Evolutionary conservation across 2,797 vertebrate species (phyloP), one percentile per base, ranked within the genome.

Genomic region (Eurystomus glaucurus): DNA sequence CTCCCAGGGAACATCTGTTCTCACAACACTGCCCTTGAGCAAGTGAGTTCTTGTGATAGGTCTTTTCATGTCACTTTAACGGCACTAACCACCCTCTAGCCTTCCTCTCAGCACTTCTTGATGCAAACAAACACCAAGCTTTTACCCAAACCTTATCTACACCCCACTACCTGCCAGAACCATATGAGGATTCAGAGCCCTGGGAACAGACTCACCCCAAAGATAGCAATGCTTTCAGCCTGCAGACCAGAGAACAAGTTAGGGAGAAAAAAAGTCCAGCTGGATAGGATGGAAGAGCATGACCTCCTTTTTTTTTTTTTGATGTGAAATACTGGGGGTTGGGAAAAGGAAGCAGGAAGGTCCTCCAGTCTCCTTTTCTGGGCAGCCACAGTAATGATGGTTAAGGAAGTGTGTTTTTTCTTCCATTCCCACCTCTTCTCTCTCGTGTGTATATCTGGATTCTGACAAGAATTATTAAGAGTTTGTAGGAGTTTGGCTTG

Each of bases 301-400:
- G 6, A 70, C 4, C 15, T 43, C 5, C 6, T 31, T 35, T 35
- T 35, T 35, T 35, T 37, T 37, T 68, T 71, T 70, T 41, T 68
- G 18, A 37, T 64, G 31, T n/a, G 14, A 71, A 20, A 28, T 35
- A 37, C 50, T 25, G 2, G 4, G 23, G 21, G 15, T 7, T 39
- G 16, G 22, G 29, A 46, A 85, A 82, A 77, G 11, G 33, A 90
- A 86, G 26, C 11, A 69, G 25, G 50, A 69, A 61, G 5, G 15
- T 55, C n/a, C 51, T 28, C 22, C 14, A 35, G 3, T 25, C 39
- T 66, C 48, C 48, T 52, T 45, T 17, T 50, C 31, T 8, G 37
- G 43, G 16, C 37, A 87, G 26, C 11, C 26, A 33, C 0, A 0
- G 31, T 31, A 86, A 29, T 0, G 0, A 19, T 45, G 31, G 57